phyloP scores from a whole-genome alignment of 2,888 invertebrate species.

The Shargacucullia verbasci region DNA sequence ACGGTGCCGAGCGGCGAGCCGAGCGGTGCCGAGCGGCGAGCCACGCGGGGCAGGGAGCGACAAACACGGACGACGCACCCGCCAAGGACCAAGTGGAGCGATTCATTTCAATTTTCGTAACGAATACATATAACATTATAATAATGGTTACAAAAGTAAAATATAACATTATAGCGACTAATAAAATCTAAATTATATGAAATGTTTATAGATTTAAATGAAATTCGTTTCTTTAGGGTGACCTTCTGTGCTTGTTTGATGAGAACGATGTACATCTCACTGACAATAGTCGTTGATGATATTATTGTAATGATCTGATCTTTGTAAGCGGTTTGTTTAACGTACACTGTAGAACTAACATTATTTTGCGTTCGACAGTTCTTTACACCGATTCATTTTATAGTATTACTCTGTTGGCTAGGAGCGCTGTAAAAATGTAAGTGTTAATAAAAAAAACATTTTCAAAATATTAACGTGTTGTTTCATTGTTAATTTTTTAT shows the following conservation, averaged over 20 bases:
- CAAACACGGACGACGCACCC: conserved; percentile 28
- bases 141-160: conserved; percentile 89
- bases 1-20: conserved; percentile 30
- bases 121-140: conserved; percentile 89
- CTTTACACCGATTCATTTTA: conserved; percentile 88
- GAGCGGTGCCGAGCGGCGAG: conserved; percentile 17
- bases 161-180: conserved; percentile 89
- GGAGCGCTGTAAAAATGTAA: conserved; percentile 89
- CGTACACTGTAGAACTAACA: conserved; percentile 87
- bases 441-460: conserved; percentile 90
- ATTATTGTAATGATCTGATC: conserved; percentile 81
- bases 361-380: conserved; percentile 88
- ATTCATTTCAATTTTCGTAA: conserved; percentile 85
- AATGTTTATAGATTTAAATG: conserved; percentile 89
- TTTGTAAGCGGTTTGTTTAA: conserved; percentile 83
- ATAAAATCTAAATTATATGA: conserved; percentile 89
- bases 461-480: conserved; percentile 86
- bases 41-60: conserved; percentile 7
- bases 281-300: conserved; percentile 83
- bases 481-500: conserved; percentile 67
- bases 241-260: conserved; percentile 85
- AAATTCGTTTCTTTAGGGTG: conserved; percentile 86
- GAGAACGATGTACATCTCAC: conserved; percentile 79
- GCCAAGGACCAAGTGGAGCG: conserved; percentile 71
- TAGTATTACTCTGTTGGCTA: conserved; percentile 89